A percentile compares a stretch with the other conserved stretches of the same genome.
Conservation (phyloP, 2,888 invertebrate species). For the Eupithecia subfuscata region DNA sequence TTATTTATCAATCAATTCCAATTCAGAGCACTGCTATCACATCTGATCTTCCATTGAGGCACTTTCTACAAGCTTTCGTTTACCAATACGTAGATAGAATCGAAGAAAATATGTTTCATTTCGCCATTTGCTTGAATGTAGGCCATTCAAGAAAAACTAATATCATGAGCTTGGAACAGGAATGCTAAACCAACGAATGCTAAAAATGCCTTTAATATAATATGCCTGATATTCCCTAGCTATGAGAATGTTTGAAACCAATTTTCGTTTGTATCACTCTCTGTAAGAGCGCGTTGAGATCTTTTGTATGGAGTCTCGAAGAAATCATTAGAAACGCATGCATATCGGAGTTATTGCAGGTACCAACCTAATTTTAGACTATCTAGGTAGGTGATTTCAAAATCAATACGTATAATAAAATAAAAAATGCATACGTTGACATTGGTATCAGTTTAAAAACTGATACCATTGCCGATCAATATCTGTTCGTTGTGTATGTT, state of each 20-base stretch:
- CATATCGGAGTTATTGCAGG: neutral
- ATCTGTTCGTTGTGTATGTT: too few species aligned
- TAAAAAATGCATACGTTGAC: too few species aligned
- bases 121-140: neutral
- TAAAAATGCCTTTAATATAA: neutral
- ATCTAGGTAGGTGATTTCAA: too few species aligned
- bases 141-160: neutral
- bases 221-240: neutral
- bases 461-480: too few species aligned
- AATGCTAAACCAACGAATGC: neutral
- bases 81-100: constrained; percentile 1
- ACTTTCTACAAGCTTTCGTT: constrained; percentile 67
- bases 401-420: too few species aligned
- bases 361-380: too few species aligned
- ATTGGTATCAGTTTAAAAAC: too few species aligned
- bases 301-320: neutral
- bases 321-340: neutral
- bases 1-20: constrained; percentile 25
- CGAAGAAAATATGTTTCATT: neutral
- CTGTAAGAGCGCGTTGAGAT: neutral
- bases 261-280: neutral
- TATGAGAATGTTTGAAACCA: neutral
- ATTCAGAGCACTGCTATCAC: constrained; percentile 39
- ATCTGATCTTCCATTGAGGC: constrained; percentile 48
- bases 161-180: neutral